These are phyloP conservation scores for Morinoia aosen DNA, from an alignment of 2,888 invertebrate genomes.

Conservation along the genomic window DNA sequence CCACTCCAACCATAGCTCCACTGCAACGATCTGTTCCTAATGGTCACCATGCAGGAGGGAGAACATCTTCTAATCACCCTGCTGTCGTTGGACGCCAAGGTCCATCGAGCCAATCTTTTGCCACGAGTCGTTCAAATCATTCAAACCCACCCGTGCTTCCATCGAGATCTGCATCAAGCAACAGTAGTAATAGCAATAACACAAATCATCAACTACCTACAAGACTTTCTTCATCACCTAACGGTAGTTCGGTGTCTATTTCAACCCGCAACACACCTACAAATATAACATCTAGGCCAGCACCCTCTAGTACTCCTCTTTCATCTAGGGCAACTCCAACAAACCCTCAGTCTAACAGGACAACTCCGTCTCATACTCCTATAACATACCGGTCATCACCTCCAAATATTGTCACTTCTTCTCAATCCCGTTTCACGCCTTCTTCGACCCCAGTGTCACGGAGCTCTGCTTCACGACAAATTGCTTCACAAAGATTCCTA, in stretches of 20 bases:
- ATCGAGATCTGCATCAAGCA: background rate
- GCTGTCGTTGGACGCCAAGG: conserved; percentile 20
- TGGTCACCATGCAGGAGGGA: conserved; percentile 13
- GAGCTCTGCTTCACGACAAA: background rate
- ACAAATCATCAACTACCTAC: background rate
- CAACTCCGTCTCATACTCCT: conserved; percentile 58
- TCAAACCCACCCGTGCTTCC: background rate
- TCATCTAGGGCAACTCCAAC: conserved; percentile 56
- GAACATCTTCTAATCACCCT: conserved; percentile 4
- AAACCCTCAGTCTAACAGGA: conserved; percentile 32
- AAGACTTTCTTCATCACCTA: conserved; percentile 23
- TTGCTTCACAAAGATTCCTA: conserved; percentile 55
- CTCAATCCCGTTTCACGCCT: conserved; percentile 7
- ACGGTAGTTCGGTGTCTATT: background rate
- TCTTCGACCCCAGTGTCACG: conserved; percentile 28
- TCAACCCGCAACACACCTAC: conserved; percentile 47
- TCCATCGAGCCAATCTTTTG: conserved; percentile 43
- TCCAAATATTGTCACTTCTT: conserved; percentile 55
- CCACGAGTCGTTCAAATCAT: conserved; percentile 34
- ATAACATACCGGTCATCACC: conserved; percentile 54
- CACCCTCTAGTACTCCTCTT: conserved; percentile 43
- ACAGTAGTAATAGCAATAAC: background rate
- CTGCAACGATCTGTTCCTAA: conserved; percentile 30
- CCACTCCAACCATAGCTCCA: conserved; percentile 56
- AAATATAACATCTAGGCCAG: conserved; percentile 54